Evolutionary conservation across 2,797 vertebrate species (phyloP), one percentile per base, ranked within the genome.

Genomic region (Bovichtus diacanthus): DNA sequence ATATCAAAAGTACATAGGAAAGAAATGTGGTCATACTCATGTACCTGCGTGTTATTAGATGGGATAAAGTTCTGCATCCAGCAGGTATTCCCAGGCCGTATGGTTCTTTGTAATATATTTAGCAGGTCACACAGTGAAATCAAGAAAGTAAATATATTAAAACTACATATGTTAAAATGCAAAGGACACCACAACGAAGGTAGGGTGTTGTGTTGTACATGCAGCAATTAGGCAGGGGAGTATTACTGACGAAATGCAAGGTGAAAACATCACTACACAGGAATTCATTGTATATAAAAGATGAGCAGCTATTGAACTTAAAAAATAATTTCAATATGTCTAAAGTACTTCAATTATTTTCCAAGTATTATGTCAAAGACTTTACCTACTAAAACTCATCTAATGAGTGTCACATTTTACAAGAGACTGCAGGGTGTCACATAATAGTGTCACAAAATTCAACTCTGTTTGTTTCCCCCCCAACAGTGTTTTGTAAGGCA

Each of bases 1-100:
- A 55, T 64, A 51, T 84, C 60, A 47, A 50, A 80, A 70, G 10
- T 31, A 41, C 51, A 29, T n/a, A n/a, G n/a, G n/a, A 58, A 43
- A 10, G 38, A 78, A 18, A 78, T 41, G 43, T 53, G 46, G 29
- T n/a, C n/a, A n/a, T n/a, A n/a, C n/a, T n/a, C n/a, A n/a, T n/a
- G n/a, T n/a, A n/a, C n/a, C n/a, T n/a, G n/a, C n/a, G 34, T 15
- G 1, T 38, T 29, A 27, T 18, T 72, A 43, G 41, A 25, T 21
- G 0, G 63, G 36, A 5, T 11, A 1, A 54, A n/a, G 19, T 41
- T 47, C 6, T 43, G 44, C 7, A 25, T 34, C 36, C n/a, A 27
- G 51, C 7, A 10, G 31, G 4, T 6, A 23, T 49, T 39, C 29
- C 13, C 10, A 44, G 21, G 2, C 13, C 9, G 19, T 9, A 5